Conservation (phyloP, 92 coral and sea anemone genomes). For the Zoanthus sociatus region DNA sequence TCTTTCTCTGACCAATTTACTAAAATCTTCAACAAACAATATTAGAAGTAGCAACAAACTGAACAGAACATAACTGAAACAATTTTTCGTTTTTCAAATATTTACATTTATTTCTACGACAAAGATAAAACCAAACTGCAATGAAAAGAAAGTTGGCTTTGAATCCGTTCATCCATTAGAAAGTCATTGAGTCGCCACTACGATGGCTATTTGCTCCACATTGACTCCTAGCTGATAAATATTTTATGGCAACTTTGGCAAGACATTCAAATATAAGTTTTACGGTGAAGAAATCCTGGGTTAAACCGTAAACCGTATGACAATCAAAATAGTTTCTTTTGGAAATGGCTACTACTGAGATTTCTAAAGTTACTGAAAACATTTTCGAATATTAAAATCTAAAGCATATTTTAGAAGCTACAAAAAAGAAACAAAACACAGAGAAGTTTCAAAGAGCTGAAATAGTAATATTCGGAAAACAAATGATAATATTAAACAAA, state of each 20-base stretch:
- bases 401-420: not conserved
- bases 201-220: constrained; percentile 11
- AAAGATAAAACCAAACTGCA: not conserved
- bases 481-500: no score
- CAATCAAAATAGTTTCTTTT: not conserved
- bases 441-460: not conserved
- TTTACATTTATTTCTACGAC: no score
- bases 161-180: not conserved
- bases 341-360: not conserved
- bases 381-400: no score
- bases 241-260: constrained; percentile 31
- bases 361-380: not conserved
- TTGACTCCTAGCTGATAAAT: constrained; percentile 21
- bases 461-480: not conserved
- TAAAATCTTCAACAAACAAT: constrained; percentile 7
- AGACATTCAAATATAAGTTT: not conserved
- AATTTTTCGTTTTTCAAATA: no score
- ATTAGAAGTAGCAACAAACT: not conserved
- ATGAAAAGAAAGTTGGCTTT: not conserved
- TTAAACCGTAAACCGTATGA: not conserved
- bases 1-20: not conserved
- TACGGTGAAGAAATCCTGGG: not conserved
- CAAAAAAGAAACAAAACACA: not conserved
- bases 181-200: constrained; percentile 22
- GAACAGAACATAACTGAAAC: not conserved